These are phyloP conservation scores for Drosophila demipolita DNA, from an alignment of 2,888 invertebrate genomes.

Conservation along the genomic window DNA sequence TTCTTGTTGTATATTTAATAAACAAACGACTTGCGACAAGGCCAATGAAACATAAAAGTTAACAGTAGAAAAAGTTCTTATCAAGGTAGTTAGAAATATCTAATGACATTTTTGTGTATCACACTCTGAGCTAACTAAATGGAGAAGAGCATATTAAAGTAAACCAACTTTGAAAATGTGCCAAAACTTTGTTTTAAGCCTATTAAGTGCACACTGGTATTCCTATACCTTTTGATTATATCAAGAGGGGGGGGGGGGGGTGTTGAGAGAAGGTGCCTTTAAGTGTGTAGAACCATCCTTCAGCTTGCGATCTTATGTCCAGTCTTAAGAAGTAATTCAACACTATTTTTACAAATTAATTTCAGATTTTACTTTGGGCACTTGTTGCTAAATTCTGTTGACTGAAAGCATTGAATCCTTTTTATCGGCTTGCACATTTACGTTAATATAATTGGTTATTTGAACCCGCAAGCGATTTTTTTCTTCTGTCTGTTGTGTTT, in stretches of 20 bases:
- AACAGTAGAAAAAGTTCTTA: slow-evolving; percentile 7
- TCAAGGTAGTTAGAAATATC: slow-evolving; percentile 9
- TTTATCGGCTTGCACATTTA: neutral
- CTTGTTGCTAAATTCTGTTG: neutral
- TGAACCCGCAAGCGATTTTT: slow-evolving; percentile 13
- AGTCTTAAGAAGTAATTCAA: neutral
- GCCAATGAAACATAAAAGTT: slow-evolving; percentile 18
- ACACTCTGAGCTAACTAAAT: slow-evolving; percentile 13
- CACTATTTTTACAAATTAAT: neutral
- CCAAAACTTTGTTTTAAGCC: neutral
- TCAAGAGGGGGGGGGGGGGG: too few species aligned
- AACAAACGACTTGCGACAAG: slow-evolving; percentile 39
- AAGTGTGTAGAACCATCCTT: neutral
- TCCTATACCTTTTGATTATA: neutral
- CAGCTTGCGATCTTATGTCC: too few species aligned
- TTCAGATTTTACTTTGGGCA: neutral
- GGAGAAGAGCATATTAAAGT: slow-evolving; percentile 25
- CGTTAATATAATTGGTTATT: neutral
- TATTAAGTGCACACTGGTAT: neutral
- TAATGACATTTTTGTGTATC: slow-evolving; percentile 20
- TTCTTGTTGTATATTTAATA: slow-evolving; percentile 32
- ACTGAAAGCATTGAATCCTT: neutral
- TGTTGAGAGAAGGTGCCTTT: neutral
- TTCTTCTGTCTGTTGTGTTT: slow-evolving; percentile 2
- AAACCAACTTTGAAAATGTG: slow-evolving; percentile 46